A percentile compares a stretch with the other conserved stretches of the same genome.
phyloP scores from a whole-genome alignment of 2,113 vertebrate species.

The Ornithorhynchus anatinus region DNA sequence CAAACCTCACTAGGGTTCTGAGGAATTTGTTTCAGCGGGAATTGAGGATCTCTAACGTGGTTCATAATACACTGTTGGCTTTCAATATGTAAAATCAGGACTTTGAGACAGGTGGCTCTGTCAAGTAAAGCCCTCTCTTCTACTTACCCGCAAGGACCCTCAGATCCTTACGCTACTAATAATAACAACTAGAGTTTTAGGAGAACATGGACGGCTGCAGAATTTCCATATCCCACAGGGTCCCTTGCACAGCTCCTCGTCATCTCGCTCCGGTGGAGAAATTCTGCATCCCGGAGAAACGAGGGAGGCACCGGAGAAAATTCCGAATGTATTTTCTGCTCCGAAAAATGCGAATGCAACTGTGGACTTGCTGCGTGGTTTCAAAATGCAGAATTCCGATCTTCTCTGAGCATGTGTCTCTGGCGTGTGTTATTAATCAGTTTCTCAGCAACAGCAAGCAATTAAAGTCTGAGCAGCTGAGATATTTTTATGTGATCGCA shows the following conservation, averaged over 20 bases:
- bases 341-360: constrained; percentile 2
- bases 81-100: not conserved
- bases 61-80: not conserved
- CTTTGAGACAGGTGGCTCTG: not conserved
- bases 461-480: constrained; percentile 8
- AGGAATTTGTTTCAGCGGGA: not conserved
- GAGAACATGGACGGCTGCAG: not conserved
- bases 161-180: not conserved
- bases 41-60: not conserved
- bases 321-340: not conserved
- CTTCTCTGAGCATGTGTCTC: constrained; percentile 6
- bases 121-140: not conserved
- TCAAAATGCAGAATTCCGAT: constrained; percentile 22
- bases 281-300: not conserved
- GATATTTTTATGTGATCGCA: constrained; percentile 9
- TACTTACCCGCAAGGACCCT: not conserved
- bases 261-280: not conserved
- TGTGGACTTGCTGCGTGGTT: not conserved
- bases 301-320: not conserved
- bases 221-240: not conserved
- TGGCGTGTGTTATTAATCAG: constrained; percentile 36
- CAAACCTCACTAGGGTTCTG: not conserved
- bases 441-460: constrained; percentile 43
- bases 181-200: not conserved
- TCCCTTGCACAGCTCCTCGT: not conserved